These are phyloP conservation scores for Zoanthus sansibaricus DNA, from an alignment of 92 coral and sea anemone species.

Conservation along the genomic window DNA sequence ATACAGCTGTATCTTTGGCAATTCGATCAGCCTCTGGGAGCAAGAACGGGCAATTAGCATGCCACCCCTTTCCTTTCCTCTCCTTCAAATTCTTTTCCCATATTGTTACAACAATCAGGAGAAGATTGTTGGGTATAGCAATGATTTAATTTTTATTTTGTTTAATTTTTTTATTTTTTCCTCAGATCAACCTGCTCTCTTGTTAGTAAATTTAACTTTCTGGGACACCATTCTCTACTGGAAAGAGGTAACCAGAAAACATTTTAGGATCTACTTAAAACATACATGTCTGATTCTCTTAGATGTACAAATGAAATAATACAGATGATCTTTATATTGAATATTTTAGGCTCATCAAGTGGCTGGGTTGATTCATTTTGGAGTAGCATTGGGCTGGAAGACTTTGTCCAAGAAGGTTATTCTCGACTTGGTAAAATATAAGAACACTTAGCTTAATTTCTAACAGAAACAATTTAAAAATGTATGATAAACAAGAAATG, in stretches of 20 bases:
- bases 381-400: slow-evolving; percentile 82
- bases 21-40: too few species aligned
- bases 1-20: too few species aligned
- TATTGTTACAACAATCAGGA: too few species aligned
- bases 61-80: too few species aligned
- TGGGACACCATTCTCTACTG: slow-evolving; percentile 87
- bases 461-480: too few species aligned
- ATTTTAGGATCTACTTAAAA: not conserved
- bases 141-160: not conserved
- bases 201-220: slow-evolving; percentile 91
- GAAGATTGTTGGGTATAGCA: too few species aligned
- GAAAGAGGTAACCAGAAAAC: slow-evolving; percentile 60
- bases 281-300: not conserved
- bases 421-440: slow-evolving; percentile 71
- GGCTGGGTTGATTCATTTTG: slow-evolving; percentile 96
- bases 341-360: slow-evolving; percentile 27
- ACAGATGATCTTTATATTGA: not conserved
- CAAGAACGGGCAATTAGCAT: too few species aligned
- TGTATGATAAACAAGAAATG: too few species aligned
- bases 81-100: too few species aligned
- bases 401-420: slow-evolving; percentile 73
- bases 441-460: too few species aligned
- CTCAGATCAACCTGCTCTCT: slow-evolving; percentile 87
- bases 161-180: not conserved
- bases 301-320: too few species aligned